phyloP scores from a whole-genome alignment of 2,888 invertebrate genomes.

The Gibbula magus region DNA sequence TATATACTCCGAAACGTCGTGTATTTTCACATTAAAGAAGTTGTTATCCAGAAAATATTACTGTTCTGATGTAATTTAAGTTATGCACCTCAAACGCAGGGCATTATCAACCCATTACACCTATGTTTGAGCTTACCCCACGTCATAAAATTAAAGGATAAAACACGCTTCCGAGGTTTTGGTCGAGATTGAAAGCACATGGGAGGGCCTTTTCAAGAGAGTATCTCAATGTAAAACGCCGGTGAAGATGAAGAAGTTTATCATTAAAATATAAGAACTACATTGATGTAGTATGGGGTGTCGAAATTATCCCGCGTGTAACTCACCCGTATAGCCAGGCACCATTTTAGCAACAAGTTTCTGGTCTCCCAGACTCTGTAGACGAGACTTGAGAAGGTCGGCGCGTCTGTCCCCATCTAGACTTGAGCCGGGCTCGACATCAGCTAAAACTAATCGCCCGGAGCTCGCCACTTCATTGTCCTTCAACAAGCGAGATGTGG shows the following conservation, averaged over 20 bases:
- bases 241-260: not conserved
- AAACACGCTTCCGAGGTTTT: too few relatives aligned
- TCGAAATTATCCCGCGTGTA: not conserved
- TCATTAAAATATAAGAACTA: not conserved
- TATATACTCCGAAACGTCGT: too few relatives aligned
- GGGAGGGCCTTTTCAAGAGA: too few relatives aligned
- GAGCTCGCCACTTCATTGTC: constrained; percentile 62
- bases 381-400: constrained; percentile 50
- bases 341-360: constrained; percentile 65
- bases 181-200: too few relatives aligned
- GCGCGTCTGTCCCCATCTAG: constrained; percentile 35
- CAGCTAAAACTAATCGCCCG: constrained; percentile 60
- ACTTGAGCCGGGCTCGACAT: constrained; percentile 43
- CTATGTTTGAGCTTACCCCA: too few relatives aligned
- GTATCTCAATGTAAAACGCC: too few relatives aligned
- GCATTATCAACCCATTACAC: too few relatives aligned
- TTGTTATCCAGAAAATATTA: too few relatives aligned
- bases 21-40: too few relatives aligned
- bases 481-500: constrained; percentile 57
- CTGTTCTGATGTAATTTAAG: too few relatives aligned
- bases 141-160: too few relatives aligned
- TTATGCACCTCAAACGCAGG: too few relatives aligned
- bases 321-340: constrained; percentile 67
- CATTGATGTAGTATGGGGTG: not conserved
- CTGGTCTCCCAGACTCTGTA: constrained; percentile 67